These are phyloP conservation scores for Myrmecobius fasciatus DNA, from an alignment of 2,113 vertebrate species.

Conservation along the genomic window DNA sequence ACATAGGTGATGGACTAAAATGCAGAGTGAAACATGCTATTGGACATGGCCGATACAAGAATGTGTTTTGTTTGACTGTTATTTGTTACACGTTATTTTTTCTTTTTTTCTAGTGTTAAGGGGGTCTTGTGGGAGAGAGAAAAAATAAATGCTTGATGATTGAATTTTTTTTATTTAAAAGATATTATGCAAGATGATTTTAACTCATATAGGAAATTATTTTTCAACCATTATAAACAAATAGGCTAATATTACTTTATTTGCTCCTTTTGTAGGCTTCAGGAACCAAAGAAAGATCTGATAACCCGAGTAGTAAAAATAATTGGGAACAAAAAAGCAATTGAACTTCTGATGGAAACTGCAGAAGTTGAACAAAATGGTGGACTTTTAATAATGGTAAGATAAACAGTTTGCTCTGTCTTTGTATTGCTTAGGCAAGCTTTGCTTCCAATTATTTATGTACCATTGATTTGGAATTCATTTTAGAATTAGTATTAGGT, in stretches of 20 bases:
- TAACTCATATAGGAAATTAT: neutral
- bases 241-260: slow-evolving; percentile 25
- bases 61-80: neutral
- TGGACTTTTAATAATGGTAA: slow-evolving; percentile 93
- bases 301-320: slow-evolving; percentile 91
- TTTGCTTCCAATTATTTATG: slow-evolving; percentile 21
- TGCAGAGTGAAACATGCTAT: neutral
- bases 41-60: neutral
- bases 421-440: slow-evolving; percentile 33
- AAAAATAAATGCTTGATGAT: neutral
- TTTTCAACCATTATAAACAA: slow-evolving; percentile 34
- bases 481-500: neutral
- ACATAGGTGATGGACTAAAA: neutral
- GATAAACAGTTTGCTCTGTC: slow-evolving; percentile 37
- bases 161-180: neutral
- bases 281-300: slow-evolving; percentile 95
- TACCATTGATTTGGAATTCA: neutral
- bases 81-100: neutral
- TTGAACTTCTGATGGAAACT: slow-evolving; percentile 94
- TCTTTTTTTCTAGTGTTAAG: neutral
- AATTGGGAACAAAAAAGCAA: slow-evolving; percentile 93
- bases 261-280: slow-evolving; percentile 83
- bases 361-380: slow-evolving; percentile 94
- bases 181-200: neutral
- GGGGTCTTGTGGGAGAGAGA: neutral